A percentile compares a stretch with the other conserved stretches of the same genome.
These are phyloP conservation scores for Tangara arthus DNA, from an alignment of 2,797 vertebrate species.

Conservation along the genomic window DNA sequence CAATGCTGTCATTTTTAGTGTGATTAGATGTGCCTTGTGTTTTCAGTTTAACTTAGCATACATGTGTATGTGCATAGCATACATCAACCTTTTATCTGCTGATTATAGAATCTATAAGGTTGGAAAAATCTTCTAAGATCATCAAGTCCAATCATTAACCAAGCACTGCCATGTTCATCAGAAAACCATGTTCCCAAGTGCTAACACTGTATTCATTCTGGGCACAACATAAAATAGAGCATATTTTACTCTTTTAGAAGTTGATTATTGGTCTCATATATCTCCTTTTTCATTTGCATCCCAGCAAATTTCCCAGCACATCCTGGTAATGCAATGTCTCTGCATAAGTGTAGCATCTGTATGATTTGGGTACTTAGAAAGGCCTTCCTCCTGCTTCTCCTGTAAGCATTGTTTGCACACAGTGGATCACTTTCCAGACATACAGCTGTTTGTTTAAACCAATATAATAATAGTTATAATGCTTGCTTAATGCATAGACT, in stretches of 20 bases:
- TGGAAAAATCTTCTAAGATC: neutral
- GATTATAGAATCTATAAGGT: neutral
- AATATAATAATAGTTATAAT: neutral
- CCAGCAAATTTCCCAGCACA: neutral
- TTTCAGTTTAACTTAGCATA: neutral
- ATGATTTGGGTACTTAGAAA: neutral
- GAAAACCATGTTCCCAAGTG: neutral
- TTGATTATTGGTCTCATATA: neutral
- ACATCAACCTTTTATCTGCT: neutral
- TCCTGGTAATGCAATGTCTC: neutral
- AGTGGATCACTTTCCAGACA: neutral
- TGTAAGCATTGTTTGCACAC: neutral
- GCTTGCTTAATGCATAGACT: neutral
- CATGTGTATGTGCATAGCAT: neutral
- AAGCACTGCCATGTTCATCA: neutral
- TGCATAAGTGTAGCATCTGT: neutral
- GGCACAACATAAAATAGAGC: neutral
- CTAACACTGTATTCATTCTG: neutral
- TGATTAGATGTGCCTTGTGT: neutral
- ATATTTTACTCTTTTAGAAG: neutral
- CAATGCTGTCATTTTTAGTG: neutral
- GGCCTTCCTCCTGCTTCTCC: neutral
- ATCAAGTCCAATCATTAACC: neutral
- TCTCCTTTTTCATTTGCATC: neutral
- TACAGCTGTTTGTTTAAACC: slow-evolving; percentile 30